Conservation (phyloP, 2,888 invertebrate species). For the Nephrotoma flavescens region DNA sequence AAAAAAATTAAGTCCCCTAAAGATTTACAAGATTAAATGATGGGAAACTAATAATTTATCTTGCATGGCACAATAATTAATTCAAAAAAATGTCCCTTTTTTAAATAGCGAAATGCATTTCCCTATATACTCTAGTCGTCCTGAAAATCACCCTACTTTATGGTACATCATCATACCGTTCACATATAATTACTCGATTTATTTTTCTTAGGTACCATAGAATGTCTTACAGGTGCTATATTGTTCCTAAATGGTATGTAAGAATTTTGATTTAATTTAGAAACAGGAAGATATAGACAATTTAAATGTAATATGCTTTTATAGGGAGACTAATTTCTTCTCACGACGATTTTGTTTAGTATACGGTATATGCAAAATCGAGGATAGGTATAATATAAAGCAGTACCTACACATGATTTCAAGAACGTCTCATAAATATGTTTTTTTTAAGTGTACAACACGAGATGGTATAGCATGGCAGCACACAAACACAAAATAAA, state of each 20-base stretch:
- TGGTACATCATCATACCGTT: neutral
- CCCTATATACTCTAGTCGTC: neutral
- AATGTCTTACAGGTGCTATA: neutral
- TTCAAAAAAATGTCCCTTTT: neutral
- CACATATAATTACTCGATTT: neutral
- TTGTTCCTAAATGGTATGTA: neutral
- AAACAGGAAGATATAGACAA: neutral
- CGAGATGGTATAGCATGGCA: neutral
- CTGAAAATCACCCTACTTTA: neutral
- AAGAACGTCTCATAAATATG: neutral
- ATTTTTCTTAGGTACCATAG: neutral
- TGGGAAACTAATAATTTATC: neutral
- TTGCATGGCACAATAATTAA: neutral
- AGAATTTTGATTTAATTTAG: neutral
- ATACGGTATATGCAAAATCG: neutral
- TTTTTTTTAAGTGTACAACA: neutral
- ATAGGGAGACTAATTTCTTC: neutral
- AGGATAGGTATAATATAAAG: neutral
- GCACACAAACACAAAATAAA: neutral
- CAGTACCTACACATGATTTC: neutral
- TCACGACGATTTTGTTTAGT: neutral
- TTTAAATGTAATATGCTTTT: neutral
- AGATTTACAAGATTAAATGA: neutral
- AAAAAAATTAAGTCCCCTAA: neutral
- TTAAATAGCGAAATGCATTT: neutral